Conservation (phyloP, 2,888 invertebrate species). For the Cosmopolites sordidus region DNA sequence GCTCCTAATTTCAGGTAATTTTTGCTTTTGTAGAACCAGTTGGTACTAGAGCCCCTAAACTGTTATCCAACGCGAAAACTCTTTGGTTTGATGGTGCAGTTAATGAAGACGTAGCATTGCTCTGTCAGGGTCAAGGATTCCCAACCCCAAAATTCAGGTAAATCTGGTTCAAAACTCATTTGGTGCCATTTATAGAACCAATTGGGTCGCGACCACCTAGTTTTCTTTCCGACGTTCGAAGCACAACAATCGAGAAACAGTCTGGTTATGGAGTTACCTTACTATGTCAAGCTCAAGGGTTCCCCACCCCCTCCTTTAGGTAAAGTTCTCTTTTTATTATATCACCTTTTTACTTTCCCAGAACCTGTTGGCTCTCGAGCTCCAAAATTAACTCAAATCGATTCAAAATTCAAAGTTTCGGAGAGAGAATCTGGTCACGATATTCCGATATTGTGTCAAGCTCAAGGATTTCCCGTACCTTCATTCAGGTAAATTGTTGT, state of each 20-base stretch:
- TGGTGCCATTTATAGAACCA: slow-evolving; percentile 41
- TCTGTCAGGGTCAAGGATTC: slow-evolving; percentile 56
- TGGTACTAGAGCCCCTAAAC: slow-evolving; percentile 42
- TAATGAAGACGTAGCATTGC: slow-evolving; percentile 35
- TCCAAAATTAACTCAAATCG: slow-evolving; percentile 46
- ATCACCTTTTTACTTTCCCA: slow-evolving; percentile 27
- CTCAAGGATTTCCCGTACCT: slow-evolving; percentile 63
- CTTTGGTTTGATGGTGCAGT: slow-evolving; percentile 38
- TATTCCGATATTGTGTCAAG: slow-evolving; percentile 69
- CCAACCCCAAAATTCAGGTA: slow-evolving; percentile 57
- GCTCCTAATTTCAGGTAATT: slow-evolving; percentile 52
- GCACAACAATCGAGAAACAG: slow-evolving; percentile 33
- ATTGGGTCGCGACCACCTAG: slow-evolving; percentile 47
- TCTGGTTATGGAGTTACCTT: slow-evolving; percentile 58
- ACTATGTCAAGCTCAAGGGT: slow-evolving; percentile 74
- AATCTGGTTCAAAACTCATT: background rate
- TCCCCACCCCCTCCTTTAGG: slow-evolving; percentile 58
- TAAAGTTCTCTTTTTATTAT: slow-evolving; percentile 4
- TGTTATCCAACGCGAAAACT: slow-evolving; percentile 38
- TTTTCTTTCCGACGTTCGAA: slow-evolving; percentile 43
- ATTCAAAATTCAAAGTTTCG: slow-evolving; percentile 37
- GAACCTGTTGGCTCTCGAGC: slow-evolving; percentile 49
- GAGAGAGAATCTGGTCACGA: slow-evolving; percentile 47
- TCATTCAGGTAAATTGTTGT: slow-evolving; percentile 47
- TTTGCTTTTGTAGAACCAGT: slow-evolving; percentile 39